Evolutionary conservation across 2,797 vertebrate species (phyloP).

Genomic region (Scyliorhinus canicula): DNA sequence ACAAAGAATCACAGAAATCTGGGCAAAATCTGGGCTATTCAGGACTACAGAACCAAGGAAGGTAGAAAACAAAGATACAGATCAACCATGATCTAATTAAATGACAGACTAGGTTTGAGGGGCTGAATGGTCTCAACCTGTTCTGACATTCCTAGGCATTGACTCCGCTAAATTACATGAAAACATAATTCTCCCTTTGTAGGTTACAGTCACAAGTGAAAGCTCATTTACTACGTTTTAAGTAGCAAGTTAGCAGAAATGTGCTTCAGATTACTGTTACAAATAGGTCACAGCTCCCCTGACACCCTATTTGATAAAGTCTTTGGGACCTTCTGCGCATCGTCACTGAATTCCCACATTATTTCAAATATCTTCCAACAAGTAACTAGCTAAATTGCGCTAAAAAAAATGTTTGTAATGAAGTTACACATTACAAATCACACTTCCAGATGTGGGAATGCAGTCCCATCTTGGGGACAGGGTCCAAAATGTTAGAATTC

Average conservation of each 20-base stretch:
- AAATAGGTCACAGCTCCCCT: slow-evolving; percentile 27
- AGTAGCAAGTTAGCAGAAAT: slow-evolving; percentile 19
- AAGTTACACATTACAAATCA: background rate
- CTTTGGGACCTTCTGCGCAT: background rate
- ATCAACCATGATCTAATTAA: background rate
- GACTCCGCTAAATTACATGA: background rate
- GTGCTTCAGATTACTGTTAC: slow-evolving; percentile 22
- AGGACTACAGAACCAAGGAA: background rate
- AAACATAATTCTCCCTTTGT: background rate
- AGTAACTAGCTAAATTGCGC: background rate
- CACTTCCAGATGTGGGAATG: background rate
- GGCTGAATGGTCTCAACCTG: background rate
- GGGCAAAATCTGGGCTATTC: background rate
- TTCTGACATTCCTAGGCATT: background rate
- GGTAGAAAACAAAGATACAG: background rate
- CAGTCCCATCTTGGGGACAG: background rate
- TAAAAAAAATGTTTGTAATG: background rate
- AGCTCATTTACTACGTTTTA: background rate
- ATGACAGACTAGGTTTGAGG: background rate
- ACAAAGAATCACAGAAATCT: background rate
- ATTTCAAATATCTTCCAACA: background rate
- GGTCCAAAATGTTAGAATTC: background rate
- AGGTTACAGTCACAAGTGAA: slow-evolving; percentile 13
- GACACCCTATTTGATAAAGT: background rate
- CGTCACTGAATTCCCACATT: background rate